These are phyloP conservation scores for Stegastes partitus DNA, from an alignment of 2,113 vertebrate genomes.

Conservation along the genomic window DNA sequence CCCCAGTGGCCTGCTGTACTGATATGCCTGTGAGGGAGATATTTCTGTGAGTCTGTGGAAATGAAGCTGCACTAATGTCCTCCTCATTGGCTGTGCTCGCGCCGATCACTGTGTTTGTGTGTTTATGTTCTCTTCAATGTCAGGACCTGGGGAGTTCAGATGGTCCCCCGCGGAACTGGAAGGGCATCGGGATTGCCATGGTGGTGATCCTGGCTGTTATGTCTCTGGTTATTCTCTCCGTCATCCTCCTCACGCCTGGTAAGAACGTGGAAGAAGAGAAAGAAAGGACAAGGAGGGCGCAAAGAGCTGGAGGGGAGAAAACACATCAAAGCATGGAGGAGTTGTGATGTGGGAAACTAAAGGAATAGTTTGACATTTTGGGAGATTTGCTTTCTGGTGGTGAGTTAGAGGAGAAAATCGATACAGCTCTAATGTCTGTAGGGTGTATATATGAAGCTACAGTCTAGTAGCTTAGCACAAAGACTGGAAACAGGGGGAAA, in stretches of 20 bases:
- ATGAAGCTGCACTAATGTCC: conserved; percentile 81
- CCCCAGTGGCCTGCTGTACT: conserved; percentile 47
- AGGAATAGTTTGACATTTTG: not conserved
- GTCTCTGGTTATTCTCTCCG: conserved; percentile 86
- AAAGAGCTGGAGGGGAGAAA: not conserved
- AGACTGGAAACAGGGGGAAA: not conserved
- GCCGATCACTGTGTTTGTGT: conserved; percentile 43
- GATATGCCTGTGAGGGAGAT: conserved; percentile 51
- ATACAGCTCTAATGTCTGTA: not conserved
- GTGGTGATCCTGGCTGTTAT: conserved; percentile 87
- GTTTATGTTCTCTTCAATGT: conserved; percentile 33
- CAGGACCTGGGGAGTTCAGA: conserved; percentile 84
- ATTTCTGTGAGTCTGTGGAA: conserved; percentile 67
- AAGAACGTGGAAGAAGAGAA: conserved; percentile 46
- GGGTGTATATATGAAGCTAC: not conserved
- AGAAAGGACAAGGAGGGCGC: not conserved
- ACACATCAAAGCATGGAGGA: conserved; percentile 6
- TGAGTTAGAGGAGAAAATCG: not conserved
- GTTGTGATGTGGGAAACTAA: not conserved
- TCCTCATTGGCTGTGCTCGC: conserved; percentile 48
- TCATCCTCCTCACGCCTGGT: conserved; percentile 87
- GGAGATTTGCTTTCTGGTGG: not conserved
- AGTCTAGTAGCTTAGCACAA: not conserved
- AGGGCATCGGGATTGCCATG: conserved; percentile 88
- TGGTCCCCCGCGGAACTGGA: conserved; percentile 88